Evolutionary conservation across 2,888 invertebrate genomes (phyloP).

Genomic region (Noctua pronuba): DNA sequence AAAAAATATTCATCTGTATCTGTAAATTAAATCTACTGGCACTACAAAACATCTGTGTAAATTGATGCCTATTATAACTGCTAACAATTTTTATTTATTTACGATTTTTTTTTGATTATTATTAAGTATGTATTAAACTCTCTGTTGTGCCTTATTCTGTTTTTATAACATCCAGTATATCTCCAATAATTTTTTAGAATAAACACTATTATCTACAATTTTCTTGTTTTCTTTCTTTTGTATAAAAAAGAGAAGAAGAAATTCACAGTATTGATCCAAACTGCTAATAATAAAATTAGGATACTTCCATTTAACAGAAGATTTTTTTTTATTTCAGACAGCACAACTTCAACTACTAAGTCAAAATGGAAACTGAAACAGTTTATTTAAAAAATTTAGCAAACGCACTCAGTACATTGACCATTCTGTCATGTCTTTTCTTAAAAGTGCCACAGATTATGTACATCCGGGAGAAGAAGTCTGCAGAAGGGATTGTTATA

Average conservation of each 20-base stretch:
- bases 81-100: neutral
- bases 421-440: slow-evolving; percentile 94
- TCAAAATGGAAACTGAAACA: slow-evolving; percentile 75
- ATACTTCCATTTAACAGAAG: neutral
- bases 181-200: neutral
- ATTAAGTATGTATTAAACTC: neutral
- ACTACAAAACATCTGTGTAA: slow-evolving; percentile 11
- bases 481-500: slow-evolving; percentile 93
- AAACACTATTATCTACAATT: neutral
- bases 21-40: neutral
- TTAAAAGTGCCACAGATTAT: slow-evolving; percentile 96
- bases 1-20: neutral
- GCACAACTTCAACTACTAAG: neutral
- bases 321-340: slow-evolving; percentile 31
- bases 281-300: neutral
- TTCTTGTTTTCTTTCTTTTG: neutral
- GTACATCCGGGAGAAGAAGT: slow-evolving; percentile 91
- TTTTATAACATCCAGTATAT: neutral
- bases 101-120: neutral
- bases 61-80: neutral
- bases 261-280: too few species aligned
- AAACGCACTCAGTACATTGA: slow-evolving; percentile 92
- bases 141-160: neutral
- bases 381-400: slow-evolving; percentile 71
- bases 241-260: too few species aligned